A percentile compares a stretch with the other conserved stretches of the same genome.
Evolutionary conservation across 2,888 invertebrate species (phyloP).

Genomic region (Agrochola circellaris): DNA sequence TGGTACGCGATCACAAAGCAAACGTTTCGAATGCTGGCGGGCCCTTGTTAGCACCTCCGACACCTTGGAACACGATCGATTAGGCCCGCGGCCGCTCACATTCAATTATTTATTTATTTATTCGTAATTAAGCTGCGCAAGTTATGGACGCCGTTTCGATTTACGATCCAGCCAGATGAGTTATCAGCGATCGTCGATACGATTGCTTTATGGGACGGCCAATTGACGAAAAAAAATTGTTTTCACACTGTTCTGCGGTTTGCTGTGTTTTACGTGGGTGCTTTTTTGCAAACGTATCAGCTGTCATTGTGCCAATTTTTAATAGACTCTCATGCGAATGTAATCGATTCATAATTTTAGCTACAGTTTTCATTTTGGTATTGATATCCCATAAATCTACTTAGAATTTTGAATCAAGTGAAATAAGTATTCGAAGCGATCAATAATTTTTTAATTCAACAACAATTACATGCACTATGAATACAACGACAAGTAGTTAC

Average conservation of each 20-base stretch:
- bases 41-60: conserved; percentile 89
- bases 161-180: conserved; percentile 84
- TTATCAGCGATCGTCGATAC: conserved; percentile 78
- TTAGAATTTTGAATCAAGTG: not conserved
- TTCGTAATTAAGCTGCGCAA: conserved; percentile 90
- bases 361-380: not conserved
- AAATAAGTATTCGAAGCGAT: not conserved
- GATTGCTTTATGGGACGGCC: conserved; percentile 74
- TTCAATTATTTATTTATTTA: conserved; percentile 91
- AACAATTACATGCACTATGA: conserved; percentile 26
- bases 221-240: conserved; percentile 62
- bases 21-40: conserved; percentile 68
- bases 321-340: not conserved
- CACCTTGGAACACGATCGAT: conserved; percentile 84
- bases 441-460: conserved; percentile 7
- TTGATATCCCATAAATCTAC: not conserved
- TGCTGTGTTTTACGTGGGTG: conserved; percentile 20
- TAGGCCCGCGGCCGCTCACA: conserved; percentile 90
- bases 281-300: not conserved
- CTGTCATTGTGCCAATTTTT: not conserved
- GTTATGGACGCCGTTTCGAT: conserved; percentile 86
- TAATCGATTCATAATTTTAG: not conserved
- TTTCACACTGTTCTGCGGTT: conserved; percentile 64
- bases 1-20: conserved; percentile 63
- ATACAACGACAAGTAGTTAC: conserved; percentile 52